Conservation (phyloP, 2,113 vertebrate species). For the Panthera leo region DNA sequence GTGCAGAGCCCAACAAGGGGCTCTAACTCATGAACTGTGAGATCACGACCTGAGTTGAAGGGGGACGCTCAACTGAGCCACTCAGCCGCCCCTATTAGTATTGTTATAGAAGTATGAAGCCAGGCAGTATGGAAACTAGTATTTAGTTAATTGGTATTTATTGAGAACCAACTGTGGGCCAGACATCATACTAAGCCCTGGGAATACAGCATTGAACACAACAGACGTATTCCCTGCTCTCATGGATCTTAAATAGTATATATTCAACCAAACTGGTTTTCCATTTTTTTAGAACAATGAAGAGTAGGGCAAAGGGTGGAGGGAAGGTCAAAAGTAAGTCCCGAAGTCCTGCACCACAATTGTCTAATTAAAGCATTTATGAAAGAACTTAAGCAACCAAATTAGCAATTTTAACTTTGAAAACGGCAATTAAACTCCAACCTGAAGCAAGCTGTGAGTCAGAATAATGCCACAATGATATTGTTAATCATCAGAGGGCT, state of each 20-base stretch:
- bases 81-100: neutral
- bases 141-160: neutral
- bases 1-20: too few species aligned
- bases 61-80: too few species aligned
- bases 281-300: neutral
- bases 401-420: slow-evolving; percentile 12
- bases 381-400: neutral
- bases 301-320: neutral
- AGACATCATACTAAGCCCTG: neutral
- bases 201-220: neutral
- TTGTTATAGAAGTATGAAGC: neutral
- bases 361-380: slow-evolving; percentile 52
- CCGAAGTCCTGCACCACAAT: neutral
- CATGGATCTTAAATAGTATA: neutral
- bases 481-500: slow-evolving; percentile 30
- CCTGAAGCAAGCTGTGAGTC: slow-evolving; percentile 27
- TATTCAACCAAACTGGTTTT: neutral
- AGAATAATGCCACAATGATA: neutral
- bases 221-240: neutral
- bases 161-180: neutral
- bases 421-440: neutral
- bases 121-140: neutral
- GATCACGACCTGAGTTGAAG: too few species aligned
- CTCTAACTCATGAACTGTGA: too few species aligned
- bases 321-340: neutral